Evolutionary conservation across 1,140 invertebrate species (phyloP).

Genomic region (Caenorhabditis latens): DNA sequence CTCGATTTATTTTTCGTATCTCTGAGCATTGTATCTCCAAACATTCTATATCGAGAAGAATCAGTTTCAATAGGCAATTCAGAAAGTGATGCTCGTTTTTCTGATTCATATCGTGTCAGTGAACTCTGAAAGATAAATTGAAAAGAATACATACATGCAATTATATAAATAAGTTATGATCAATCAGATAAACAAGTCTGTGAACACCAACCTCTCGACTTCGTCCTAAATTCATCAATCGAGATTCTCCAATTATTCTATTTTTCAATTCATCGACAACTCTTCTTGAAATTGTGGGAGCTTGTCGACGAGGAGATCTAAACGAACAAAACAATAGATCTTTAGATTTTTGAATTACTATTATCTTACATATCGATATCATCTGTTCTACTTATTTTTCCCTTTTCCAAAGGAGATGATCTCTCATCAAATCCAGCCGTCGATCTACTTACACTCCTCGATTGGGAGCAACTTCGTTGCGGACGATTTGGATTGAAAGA

Average conservation of each 20-base stretch:
- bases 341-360: not conserved
- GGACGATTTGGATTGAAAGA: conserved; percentile 25
- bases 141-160: not conserved
- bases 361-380: conserved; percentile 14
- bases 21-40: conserved; percentile 52
- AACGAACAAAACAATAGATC: not conserved
- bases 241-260: conserved; percentile 31
- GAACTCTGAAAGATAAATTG: conserved; percentile 4
- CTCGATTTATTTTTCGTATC: conserved; percentile 47
- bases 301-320: conserved; percentile 6
- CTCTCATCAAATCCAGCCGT: conserved; percentile 42
- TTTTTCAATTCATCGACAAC: conserved; percentile 61
- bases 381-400: not conserved
- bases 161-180: not conserved
- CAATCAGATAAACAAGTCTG: too few species aligned
- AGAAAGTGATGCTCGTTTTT: conserved; percentile 16
- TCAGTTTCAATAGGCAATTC: conserved; percentile 1
- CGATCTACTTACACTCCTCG: conserved; percentile 5
- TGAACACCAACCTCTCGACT: conserved; percentile 14
- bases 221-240: not conserved
- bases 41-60: conserved; percentile 35
- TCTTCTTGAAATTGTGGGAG: conserved; percentile 33
- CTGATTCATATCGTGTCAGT: conserved; percentile 1
- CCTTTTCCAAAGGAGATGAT: conserved; percentile 18
- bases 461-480: conserved; percentile 37